Base-by-base conservation (phyloP, 2,113 vertebrate genomes). In the Edolisoma coerulescens region DNA sequence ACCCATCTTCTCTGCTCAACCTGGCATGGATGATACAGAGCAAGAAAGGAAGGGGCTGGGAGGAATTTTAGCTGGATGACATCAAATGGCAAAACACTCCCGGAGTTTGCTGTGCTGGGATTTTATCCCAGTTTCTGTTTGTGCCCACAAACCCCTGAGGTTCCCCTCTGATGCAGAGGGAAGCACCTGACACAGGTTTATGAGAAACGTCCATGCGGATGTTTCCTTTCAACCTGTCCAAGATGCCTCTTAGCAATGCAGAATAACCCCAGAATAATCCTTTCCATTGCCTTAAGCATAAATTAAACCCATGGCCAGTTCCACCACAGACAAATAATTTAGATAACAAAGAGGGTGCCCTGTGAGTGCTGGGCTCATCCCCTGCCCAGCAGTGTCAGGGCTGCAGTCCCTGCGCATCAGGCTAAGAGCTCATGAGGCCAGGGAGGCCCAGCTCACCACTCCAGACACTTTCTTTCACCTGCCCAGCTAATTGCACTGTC, bases 401-500 rank as follows among this genome's bases (percentile, higher is more conserved):
- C 67, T 83, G 42, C 45, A 47, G 45, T 35, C 41, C 10, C 57
- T 56, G n/a, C 6, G 12, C 27, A 5, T 22, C 56, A 37, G 28
- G 37, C 21, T 33, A 16, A 50, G 61, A n/a, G 9, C 19, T 59
- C 16, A 0, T 0, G 18, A 30, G 42, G 2, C 11, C 52, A 45
- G 47, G 17, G 28, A 69, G 24, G 32, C 21, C 30, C 61, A 83
- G 44, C 41, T 83, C 47, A 3, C 17, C 27, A 3, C 19, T 16
- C 42, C 24, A 41, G 11, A 39, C 3, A 3, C 16, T 23, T 50
- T 5, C 30, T 65, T 64, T 12, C 35, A 50, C 8, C 35, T 68
- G n/a, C 63, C 60, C 79, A 61, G 33, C 33, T 50, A 30, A 67
- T 42, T 35, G 44, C 56, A 45, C 63, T 64, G 19, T 42, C 32